phyloP scores from a whole-genome alignment of 1,140 invertebrate genomes.

The Drosophila sp. region DNA sequence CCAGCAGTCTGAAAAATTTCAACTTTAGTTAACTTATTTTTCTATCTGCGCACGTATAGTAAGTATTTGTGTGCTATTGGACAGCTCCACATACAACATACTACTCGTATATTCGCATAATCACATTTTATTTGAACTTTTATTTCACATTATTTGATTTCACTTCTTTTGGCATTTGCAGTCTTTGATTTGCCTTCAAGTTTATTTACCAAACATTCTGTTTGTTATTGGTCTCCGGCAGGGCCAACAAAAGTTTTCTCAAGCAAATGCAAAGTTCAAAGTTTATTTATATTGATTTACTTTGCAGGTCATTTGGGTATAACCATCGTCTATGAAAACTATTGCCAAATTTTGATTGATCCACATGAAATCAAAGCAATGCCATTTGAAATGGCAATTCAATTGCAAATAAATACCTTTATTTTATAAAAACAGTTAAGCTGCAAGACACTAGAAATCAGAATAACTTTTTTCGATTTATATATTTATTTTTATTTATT shows the following conservation, averaged over 20 bases:
- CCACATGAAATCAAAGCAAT: slow-evolving; percentile 4
- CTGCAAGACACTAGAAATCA: too few species aligned
- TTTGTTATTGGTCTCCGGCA: slow-evolving; percentile 29
- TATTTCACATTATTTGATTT: slow-evolving; percentile 75
- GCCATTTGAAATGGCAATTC: slow-evolving; percentile 1
- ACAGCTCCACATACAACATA: slow-evolving; percentile 9
- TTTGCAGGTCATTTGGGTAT: slow-evolving; percentile 60
- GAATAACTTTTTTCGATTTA: too few species aligned
- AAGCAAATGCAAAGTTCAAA: slow-evolving; percentile 56
- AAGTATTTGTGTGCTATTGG: slow-evolving; percentile 25
- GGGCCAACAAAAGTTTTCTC: slow-evolving; percentile 19
- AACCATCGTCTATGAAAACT: slow-evolving; percentile 13
- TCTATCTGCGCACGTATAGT: slow-evolving; percentile 60
- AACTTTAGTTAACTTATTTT: slow-evolving; percentile 56
- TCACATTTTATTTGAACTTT: slow-evolving; percentile 77
- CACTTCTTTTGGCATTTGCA: slow-evolving; percentile 59
- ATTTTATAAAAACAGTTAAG: neutral
- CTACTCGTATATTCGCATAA: slow-evolving; percentile 64
- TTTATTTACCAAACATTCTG: slow-evolving; percentile 46
- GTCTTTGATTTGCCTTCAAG: slow-evolving; percentile 39
- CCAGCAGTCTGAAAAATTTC: slow-evolving; percentile 66
- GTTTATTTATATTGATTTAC: slow-evolving; percentile 67
- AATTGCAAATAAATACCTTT: slow-evolving; percentile 7
- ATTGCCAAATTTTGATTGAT: slow-evolving; percentile 42
- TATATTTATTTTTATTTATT: too few species aligned